Evolutionary conservation across 2,797 vertebrate genomes (phyloP).

Genomic region (Neomorphus geoffroyi): DNA sequence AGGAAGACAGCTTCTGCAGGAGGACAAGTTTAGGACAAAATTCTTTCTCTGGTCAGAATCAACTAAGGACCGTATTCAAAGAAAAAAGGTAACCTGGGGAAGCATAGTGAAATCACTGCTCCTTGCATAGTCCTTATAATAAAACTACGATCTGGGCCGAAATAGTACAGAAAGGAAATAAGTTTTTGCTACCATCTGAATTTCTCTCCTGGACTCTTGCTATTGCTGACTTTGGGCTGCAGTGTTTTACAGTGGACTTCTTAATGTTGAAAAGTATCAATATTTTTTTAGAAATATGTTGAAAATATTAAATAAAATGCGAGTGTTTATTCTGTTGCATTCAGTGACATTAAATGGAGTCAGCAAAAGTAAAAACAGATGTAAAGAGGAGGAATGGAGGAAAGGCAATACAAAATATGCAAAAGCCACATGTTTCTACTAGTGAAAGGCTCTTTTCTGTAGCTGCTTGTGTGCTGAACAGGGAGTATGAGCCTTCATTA

Average conservation of each 20-base stretch:
- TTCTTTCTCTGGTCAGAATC: neutral
- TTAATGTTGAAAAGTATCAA: neutral
- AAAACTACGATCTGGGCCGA: neutral
- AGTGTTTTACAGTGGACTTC: neutral
- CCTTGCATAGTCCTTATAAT: neutral
- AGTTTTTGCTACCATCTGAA: neutral
- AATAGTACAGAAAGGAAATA: neutral
- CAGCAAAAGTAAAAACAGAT: neutral
- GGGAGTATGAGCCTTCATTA: neutral
- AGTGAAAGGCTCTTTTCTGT: neutral
- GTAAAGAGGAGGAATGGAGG: neutral
- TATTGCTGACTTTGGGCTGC: neutral
- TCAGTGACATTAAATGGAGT: neutral
- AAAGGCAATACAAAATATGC: neutral
- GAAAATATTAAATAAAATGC: neutral
- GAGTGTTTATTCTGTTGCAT: neutral
- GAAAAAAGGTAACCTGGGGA: neutral
- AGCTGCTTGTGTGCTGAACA: neutral
- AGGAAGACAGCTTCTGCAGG: neutral
- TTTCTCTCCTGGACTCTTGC: neutral
- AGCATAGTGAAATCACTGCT: neutral
- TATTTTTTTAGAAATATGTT: neutral
- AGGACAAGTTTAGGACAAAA: neutral
- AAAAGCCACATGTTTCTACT: neutral
- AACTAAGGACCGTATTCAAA: neutral